Evolutionary conservation across 2,113 vertebrate genomes (phyloP).

Genomic region (Micromys minutus): DNA sequence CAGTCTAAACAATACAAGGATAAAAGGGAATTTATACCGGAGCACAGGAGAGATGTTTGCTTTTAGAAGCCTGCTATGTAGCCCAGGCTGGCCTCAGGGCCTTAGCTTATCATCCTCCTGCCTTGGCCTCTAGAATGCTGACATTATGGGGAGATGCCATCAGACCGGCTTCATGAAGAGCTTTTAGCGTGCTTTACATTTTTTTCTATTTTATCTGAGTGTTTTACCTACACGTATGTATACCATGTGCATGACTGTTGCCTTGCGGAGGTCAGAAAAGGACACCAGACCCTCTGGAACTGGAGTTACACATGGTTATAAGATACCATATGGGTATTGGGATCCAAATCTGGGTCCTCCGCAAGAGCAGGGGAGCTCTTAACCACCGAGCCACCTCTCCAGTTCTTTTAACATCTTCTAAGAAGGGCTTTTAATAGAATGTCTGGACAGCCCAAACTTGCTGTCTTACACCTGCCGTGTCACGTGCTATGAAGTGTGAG

Average conservation of each 20-base stretch:
- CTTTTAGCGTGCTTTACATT: neutral
- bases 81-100: neutral
- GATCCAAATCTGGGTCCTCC: neutral
- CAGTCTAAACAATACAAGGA: conserved; percentile 12
- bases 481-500: neutral
- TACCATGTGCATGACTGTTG: neutral
- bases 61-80: neutral
- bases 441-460: neutral
- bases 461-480: neutral
- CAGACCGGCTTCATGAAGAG: neutral
- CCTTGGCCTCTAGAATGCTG: neutral
- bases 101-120: neutral
- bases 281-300: neutral
- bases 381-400: neutral
- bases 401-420: neutral
- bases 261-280: neutral
- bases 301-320: neutral
- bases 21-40: conserved; percentile 6
- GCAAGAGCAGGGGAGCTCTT: neutral
- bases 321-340: neutral
- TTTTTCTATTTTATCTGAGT: neutral
- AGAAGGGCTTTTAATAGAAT: neutral
- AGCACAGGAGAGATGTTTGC: neutral
- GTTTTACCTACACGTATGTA: neutral
- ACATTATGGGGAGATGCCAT: neutral